Percentiles rank a stretch among this genome's conserved stretches.
Evolutionary conservation across 1,140 invertebrate genomes (phyloP).

Genomic region (Zophobas atratus): DNA sequence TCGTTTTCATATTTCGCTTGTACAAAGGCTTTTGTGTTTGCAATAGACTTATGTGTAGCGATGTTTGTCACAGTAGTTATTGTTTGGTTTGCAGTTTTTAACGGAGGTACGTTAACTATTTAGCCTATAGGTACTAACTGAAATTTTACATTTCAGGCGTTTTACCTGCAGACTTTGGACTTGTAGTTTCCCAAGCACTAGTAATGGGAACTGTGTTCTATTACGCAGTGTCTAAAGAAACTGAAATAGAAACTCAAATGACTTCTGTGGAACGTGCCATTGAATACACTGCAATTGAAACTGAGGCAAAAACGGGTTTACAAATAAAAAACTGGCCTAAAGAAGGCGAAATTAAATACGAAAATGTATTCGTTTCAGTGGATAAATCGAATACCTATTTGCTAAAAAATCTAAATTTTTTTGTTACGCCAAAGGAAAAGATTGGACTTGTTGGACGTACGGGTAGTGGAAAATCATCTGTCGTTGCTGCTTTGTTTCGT

Average conservation of each 20-base stretch:
- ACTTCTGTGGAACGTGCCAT: constrained; percentile 83
- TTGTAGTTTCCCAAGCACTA: constrained; percentile 70
- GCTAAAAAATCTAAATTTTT: constrained; percentile 81
- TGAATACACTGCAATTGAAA: constrained; percentile 73
- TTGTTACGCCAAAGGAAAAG: constrained; percentile 74
- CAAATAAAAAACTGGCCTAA: constrained; percentile 75
- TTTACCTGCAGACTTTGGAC: constrained; percentile 68
- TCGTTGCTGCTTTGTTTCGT: constrained; percentile 82
- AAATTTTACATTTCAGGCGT: constrained; percentile 63
- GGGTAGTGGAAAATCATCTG: constrained; percentile 88
- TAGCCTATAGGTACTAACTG: too few species aligned
- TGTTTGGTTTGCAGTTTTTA: background rate
- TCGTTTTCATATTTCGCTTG: constrained; percentile 76
- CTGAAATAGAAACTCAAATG: constrained; percentile 78
- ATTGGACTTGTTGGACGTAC: constrained; percentile 86
- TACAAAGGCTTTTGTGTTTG: constrained; percentile 80
- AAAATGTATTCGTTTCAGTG: constrained; percentile 74
- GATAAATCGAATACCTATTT: constrained; percentile 69
- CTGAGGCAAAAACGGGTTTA: constrained; percentile 73
- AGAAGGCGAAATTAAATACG: constrained; percentile 78
- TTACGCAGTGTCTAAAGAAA: constrained; percentile 66
- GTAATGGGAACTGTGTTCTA: constrained; percentile 81
- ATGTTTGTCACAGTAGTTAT: constrained; percentile 28
- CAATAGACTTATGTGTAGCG: constrained; percentile 81
- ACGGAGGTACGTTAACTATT: too few species aligned